Percentiles rank a stretch among this genome's conserved stretches.
Conservation (phyloP, 2,888 invertebrate genomes). For the Melanargia galathea region DNA sequence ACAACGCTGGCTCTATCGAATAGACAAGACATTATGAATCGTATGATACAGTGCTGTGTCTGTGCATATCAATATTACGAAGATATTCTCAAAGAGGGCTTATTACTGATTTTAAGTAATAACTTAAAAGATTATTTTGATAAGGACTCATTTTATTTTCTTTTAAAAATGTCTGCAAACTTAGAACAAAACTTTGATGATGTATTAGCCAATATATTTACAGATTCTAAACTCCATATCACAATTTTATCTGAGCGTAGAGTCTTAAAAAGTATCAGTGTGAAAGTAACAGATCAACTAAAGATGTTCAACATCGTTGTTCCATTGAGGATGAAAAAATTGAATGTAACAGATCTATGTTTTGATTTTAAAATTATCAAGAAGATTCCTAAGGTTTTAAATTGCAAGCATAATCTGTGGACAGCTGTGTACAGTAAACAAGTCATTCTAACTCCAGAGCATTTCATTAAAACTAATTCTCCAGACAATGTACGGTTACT, state of each 20-base stretch:
- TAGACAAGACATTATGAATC: slow-evolving; percentile 61
- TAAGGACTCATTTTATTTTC: slow-evolving; percentile 49
- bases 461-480: slow-evolving; percentile 56
- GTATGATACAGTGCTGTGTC: slow-evolving; percentile 50
- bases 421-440: slow-evolving; percentile 54
- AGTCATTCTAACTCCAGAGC: slow-evolving; percentile 54
- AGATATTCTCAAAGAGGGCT: slow-evolving; percentile 53
- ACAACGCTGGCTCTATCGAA: slow-evolving; percentile 63
- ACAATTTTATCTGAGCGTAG: slow-evolving; percentile 50
- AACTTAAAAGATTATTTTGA: slow-evolving; percentile 57
- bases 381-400: slow-evolving; percentile 58
- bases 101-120: slow-evolving; percentile 54
- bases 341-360: slow-evolving; percentile 46
- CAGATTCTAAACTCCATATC: slow-evolving; percentile 57
- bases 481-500: slow-evolving; percentile 41
- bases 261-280: slow-evolving; percentile 55
- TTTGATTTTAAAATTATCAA: slow-evolving; percentile 57
- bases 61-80: slow-evolving; percentile 60
- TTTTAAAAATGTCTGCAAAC: slow-evolving; percentile 51
- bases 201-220: slow-evolving; percentile 51
- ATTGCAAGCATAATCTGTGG: slow-evolving; percentile 58
- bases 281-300: slow-evolving; percentile 53
- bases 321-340: slow-evolving; percentile 48
- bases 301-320: slow-evolving; percentile 55
- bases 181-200: slow-evolving; percentile 50